Percentiles rank a stretch among this genome's conserved stretches.
Conservation (phyloP, 2,888 invertebrate genomes). For the Drosophila dives region DNA sequence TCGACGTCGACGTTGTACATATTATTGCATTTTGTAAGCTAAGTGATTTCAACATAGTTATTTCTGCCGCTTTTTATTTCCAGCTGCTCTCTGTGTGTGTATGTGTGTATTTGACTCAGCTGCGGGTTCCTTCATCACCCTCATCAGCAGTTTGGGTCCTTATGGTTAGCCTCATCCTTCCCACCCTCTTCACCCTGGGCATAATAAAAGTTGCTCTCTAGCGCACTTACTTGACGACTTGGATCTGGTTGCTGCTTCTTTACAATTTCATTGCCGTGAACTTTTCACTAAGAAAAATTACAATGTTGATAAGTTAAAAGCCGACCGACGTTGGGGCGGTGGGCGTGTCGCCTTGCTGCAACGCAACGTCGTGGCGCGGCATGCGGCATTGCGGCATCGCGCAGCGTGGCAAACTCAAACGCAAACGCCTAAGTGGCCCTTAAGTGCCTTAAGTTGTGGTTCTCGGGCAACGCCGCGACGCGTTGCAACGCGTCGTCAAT, state of each 20-base stretch:
- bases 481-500: constrained; percentile 16
- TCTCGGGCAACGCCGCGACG: constrained; percentile 19
- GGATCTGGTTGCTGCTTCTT: constrained; percentile 19
- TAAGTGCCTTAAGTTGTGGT: constrained; percentile 54
- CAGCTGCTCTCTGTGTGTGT: constrained; percentile 20
- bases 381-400: no score
- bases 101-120: background rate
- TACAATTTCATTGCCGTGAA: constrained; percentile 34
- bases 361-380: background rate
- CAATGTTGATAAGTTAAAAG: constrained; percentile 72
- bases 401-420: constrained; percentile 40
- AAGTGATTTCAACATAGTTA: constrained; percentile 71
- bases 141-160: constrained; percentile 33
- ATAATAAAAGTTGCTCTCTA: constrained; percentile 44
- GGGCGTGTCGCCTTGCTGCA: constrained; percentile 26
- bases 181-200: constrained; percentile 12
- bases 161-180: constrained; percentile 28
- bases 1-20: constrained; percentile 30
- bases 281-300: constrained; percentile 50
- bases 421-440: constrained; percentile 57
- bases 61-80: constrained; percentile 56
- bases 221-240: constrained; percentile 31
- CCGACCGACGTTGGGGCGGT: constrained; percentile 49
- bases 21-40: constrained; percentile 69
- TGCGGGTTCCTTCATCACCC: constrained; percentile 17